Base-by-base conservation (phyloP, 2,797 vertebrate species). In the Lagocephalus sceleratus region DNA sequence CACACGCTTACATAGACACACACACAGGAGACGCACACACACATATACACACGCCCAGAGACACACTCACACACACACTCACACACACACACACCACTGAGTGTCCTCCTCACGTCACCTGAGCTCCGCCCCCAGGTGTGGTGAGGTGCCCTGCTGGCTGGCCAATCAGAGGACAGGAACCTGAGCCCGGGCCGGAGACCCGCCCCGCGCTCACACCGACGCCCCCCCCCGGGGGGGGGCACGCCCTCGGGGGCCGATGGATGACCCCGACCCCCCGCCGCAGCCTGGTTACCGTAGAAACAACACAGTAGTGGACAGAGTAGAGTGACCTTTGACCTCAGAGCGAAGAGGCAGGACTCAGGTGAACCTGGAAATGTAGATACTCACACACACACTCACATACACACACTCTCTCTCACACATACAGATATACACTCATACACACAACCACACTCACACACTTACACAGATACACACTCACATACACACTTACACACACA, bases 131-230 rank as follows among this genome's bases (percentile, higher is more conserved):
- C 52, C 14, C 66, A 86, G 83, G 75, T 84, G 83, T 54, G 85
- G 78, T 0, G 80, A 80, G 62, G 35, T 78, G 48, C 81, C 82
- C n/a, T 84, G 75, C 66, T 84, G 83, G 82, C 50, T 81, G 63
- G 73, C 79, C 75, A 85, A 81, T 78, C 75, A 81, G 64, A 83
- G 66, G 60, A 67, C 79, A 45, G 77, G 66, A 55, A 81, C 80
- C 70, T 84, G 76, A 84, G 32, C 0, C 53, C 15, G 29, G 16
- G 41, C 19, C 5, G 29, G 15, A 51, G 38, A 61, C 21, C 20
- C 39, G 38, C 42, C 5, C 20, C 58, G 64, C 75, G 60, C 58
- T 76, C 49, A 51, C 60, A 29, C 52, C 65, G 32, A 35, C 32
- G 6, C 32, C 32, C 32, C 32, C 14, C 32, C 14, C 6, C 6